Conservation (phyloP, 2,797 vertebrate species). For the Syngnathus acus region DNA sequence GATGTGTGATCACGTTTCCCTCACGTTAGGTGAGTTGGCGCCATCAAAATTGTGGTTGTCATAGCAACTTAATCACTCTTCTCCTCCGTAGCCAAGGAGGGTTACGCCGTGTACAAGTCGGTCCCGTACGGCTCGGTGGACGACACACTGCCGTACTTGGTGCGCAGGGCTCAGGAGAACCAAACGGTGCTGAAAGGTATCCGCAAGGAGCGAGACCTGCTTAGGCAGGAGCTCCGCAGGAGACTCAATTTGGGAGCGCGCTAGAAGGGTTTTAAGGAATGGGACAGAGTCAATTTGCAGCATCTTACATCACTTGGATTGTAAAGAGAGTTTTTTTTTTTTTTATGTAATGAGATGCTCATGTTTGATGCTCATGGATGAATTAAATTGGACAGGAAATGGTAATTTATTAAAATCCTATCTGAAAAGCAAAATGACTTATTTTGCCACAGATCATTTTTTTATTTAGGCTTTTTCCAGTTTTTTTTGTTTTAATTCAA, state of each 20-base stretch:
- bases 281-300: too few species aligned
- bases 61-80: background rate
- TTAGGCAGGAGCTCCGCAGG: slow-evolving; percentile 67
- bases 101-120: slow-evolving; percentile 80
- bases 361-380: too few species aligned
- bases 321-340: too few species aligned
- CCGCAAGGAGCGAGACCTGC: slow-evolving; percentile 78
- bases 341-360: too few species aligned
- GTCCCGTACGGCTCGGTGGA: slow-evolving; percentile 85
- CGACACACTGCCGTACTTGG: slow-evolving; percentile 82
- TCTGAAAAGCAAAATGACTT: too few species aligned
- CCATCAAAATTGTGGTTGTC: background rate
- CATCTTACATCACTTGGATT: too few species aligned
- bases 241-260: slow-evolving; percentile 43
- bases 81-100: slow-evolving; percentile 58
- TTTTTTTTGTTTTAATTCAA: too few species aligned
- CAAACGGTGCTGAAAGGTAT: slow-evolving; percentile 78
- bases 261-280: background rate
- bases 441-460: too few species aligned
- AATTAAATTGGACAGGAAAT: too few species aligned
- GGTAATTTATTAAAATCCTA: too few species aligned
- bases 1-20: slow-evolving; percentile 90
- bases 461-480: too few species aligned
- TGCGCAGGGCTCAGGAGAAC: slow-evolving; percentile 86
- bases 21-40: slow-evolving; percentile 76